Conservation (phyloP, 2,113 vertebrate genomes). For the Emydura subglobosa region DNA sequence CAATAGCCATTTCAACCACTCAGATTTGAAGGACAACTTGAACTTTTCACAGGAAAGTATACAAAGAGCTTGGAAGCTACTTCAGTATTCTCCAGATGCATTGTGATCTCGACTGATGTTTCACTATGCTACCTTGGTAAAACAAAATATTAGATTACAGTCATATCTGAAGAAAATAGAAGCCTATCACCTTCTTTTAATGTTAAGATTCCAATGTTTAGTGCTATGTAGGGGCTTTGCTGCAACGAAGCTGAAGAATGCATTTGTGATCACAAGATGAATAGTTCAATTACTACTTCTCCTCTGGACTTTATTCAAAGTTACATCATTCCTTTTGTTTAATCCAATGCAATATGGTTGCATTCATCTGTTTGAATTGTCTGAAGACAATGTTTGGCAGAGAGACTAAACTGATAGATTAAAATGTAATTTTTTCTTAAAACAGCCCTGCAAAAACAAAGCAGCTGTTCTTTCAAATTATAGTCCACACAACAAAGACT, state of each 20-base stretch:
- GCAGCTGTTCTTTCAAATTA: not conserved
- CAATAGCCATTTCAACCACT: not conserved
- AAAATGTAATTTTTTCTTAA: not conserved
- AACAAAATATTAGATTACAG: not conserved
- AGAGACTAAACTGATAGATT: not conserved
- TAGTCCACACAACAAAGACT: not conserved
- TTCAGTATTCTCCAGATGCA: not conserved
- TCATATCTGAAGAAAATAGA: not conserved
- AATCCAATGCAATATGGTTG: not conserved
- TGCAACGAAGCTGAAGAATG: not conserved
- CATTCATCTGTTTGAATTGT: not conserved
- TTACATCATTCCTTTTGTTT: conserved; percentile 6
- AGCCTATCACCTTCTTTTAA: conserved; percentile 20
- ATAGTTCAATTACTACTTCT: conserved; percentile 23
- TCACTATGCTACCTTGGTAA: not conserved
- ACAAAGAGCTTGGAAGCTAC: not conserved
- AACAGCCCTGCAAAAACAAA: not conserved
- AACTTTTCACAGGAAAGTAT: not conserved
- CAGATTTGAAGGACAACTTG: conserved; percentile 24
- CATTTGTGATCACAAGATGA: not conserved
- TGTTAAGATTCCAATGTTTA: not conserved
- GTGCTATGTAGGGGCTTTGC: not conserved
- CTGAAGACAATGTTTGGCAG: not conserved
- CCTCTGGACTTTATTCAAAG: not conserved
- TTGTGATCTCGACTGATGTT: not conserved